These are phyloP conservation scores for Campylorhamphus procurvoides DNA, from an alignment of 2,113 vertebrate genomes.

Conservation along the genomic window DNA sequence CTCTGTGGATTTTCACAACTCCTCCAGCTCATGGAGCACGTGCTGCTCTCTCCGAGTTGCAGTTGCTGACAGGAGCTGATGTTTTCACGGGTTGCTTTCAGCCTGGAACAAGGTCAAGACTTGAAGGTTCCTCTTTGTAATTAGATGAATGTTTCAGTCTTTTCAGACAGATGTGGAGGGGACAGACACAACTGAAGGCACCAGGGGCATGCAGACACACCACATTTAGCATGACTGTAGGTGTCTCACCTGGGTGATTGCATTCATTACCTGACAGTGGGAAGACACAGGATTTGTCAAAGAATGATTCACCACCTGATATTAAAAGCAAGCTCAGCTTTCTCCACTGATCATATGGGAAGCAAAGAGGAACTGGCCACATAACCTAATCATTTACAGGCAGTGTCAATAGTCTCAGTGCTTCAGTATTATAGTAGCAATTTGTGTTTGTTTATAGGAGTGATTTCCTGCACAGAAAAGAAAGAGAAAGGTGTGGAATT, in stretches of 20 bases:
- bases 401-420: background rate
- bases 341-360: background rate
- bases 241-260: background rate
- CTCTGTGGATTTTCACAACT: background rate
- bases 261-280: background rate
- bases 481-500: background rate
- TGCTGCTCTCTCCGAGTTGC: background rate
- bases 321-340: background rate
- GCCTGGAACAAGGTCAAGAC: background rate
- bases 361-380: background rate
- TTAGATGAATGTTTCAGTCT: background rate
- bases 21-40: background rate
- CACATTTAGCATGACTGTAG: background rate
- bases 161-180: background rate
- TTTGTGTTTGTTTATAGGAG: background rate
- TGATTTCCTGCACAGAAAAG: background rate
- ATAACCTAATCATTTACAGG: background rate
- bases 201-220: background rate
- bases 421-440: background rate
- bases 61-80: background rate
- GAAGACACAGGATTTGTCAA: background rate
- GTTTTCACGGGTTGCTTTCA: conserved; percentile 23
- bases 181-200: background rate
- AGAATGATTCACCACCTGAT: background rate
- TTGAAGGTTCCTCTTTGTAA: background rate